Conservation (phyloP, 2,797 vertebrate genomes). For the Pseudochromis fuscus region DNA sequence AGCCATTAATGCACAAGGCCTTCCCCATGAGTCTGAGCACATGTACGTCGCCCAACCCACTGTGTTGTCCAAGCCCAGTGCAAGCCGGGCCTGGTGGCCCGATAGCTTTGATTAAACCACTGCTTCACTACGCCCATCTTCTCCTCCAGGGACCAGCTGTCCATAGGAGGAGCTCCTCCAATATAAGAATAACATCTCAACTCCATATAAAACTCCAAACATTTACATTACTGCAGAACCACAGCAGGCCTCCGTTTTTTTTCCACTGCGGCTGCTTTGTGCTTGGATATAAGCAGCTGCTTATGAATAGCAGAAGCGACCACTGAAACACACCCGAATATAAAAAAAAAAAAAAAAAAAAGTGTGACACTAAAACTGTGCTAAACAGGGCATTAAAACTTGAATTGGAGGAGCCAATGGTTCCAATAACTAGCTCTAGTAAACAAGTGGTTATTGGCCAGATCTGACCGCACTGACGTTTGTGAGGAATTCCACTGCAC, state of each 20-base stretch:
- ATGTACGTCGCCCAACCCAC: constrained; percentile 13
- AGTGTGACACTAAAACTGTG: constrained; percentile 61
- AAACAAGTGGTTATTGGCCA: constrained; percentile 58
- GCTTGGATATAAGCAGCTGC: constrained; percentile 77
- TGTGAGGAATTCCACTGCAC: constrained; percentile 48
- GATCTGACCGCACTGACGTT: constrained; percentile 49
- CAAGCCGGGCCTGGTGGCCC: constrained; percentile 44
- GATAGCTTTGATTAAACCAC: constrained; percentile 73
- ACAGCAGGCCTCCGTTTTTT: constrained; percentile 69
- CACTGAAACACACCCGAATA: constrained; percentile 82
- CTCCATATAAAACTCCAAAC: constrained; percentile 85
- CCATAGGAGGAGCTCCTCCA: constrained; percentile 79
- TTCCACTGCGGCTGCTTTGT: constrained; percentile 77
- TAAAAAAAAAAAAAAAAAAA: constrained; percentile 41
- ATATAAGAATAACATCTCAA: constrained; percentile 83
- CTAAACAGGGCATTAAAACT: constrained; percentile 54
- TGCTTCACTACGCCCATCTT: constrained; percentile 53
- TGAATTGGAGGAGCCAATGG: constrained; percentile 52
- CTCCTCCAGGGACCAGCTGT: constrained; percentile 77
- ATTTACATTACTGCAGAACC: constrained; percentile 84
- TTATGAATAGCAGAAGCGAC: constrained; percentile 80
- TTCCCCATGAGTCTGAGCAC: constrained; percentile 14
- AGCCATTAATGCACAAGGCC: constrained; percentile 1
- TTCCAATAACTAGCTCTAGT: constrained; percentile 65
- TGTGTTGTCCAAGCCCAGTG: constrained; percentile 22